Base-by-base conservation (phyloP, 2,113 vertebrate species). In the Heterocephalus glaber region DNA sequence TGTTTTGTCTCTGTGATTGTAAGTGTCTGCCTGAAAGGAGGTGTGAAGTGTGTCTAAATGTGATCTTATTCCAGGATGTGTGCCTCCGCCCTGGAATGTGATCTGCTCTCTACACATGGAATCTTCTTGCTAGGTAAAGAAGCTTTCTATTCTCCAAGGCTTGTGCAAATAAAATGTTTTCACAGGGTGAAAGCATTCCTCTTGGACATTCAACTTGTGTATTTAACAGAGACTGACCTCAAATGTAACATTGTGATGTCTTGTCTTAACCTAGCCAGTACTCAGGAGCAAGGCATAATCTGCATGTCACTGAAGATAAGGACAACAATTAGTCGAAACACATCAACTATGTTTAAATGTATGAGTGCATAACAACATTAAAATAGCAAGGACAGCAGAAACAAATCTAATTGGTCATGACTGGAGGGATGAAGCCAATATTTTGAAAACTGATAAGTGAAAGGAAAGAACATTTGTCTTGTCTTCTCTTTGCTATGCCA, bases 391-490 rank as follows among this genome's bases (percentile, higher is more conserved):
- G 22, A 68, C 80, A 88, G 10, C 3, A 70, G 68, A 54, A 84
- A 63, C 6, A 68, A 58, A 70, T 19, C 30, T 72, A 81, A 61
- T 20, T 74, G 17, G 3, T 49, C 28, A 52, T 60, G 35, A 26
- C 0, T 52, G 24, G 68, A 76, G 30, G 49, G 92, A 76, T 41
- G 0, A 56, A 66, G 54, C 7, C 44, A 68, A 77, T 58, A 44
- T 66, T 87, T 70, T 49, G 56, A 89, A 96, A 96, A 88, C 22
- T 22, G 24, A 17, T 52, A 58, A 89, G 56, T 85, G 58, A 89
- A 58, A 87, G 9, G 47, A 85, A 92, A 76, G 35, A 92, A 22
- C 38, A 35, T 52, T 72, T 86, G 54, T 56, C 30, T 10, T n/a
- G 44, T 20, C 56, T 94, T 95, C 38, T 84, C 58, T 88, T 92